phyloP scores from a whole-genome alignment of 2,113 vertebrate species.

The Falcunculus frontatus region DNA sequence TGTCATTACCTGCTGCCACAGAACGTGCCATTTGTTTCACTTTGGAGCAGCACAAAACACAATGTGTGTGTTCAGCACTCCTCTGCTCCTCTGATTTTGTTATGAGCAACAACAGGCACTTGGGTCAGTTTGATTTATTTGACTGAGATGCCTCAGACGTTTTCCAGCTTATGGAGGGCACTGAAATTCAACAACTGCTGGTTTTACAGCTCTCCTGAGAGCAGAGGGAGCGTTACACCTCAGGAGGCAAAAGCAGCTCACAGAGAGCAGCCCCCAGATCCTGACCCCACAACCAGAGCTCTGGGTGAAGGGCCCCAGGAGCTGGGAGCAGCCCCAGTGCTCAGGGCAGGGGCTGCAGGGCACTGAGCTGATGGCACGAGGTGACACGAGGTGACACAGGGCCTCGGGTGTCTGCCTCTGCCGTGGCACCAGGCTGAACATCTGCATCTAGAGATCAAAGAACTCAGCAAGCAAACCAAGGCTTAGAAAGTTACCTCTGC shows the following conservation, averaged over 20 bases:
- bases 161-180: not conserved
- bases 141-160: not conserved
- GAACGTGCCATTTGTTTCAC: not conserved
- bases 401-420: not conserved
- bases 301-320: rapidly evolving
- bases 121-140: not conserved
- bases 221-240: not conserved
- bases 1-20: not conserved
- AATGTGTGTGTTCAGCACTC: not conserved
- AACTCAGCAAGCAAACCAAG: not conserved
- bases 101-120: not conserved
- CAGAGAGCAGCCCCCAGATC: not conserved
- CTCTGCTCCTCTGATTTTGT: not conserved
- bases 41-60: not conserved
- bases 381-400: not conserved
- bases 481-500: not conserved
- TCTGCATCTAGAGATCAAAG: conserved; percentile 68
- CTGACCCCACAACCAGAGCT: rapidly evolving
- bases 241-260: not conserved
- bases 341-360: not conserved
- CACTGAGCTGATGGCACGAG: rapidly evolving
- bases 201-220: not conserved
- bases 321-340: not conserved
- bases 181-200: not conserved
- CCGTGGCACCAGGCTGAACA: not conserved